phyloP scores from a whole-genome alignment of 2,113 vertebrate genomes.

The Formicarius rufipectus region DNA sequence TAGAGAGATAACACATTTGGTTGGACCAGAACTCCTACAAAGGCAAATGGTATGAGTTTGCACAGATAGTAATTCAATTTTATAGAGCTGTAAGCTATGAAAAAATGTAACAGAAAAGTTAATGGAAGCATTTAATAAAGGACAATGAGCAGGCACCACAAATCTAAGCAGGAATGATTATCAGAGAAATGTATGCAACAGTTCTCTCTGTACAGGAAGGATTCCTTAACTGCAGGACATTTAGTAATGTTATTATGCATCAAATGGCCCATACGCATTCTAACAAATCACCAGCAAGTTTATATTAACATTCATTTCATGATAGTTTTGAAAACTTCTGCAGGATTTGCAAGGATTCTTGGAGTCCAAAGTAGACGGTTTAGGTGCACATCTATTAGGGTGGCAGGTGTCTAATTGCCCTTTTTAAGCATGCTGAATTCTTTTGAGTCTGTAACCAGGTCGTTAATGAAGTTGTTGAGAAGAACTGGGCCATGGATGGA shows the following conservation, averaged over 20 bases:
- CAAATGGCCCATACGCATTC: not conserved
- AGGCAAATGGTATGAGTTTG: not conserved
- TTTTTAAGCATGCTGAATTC: not conserved
- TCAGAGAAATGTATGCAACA: not conserved
- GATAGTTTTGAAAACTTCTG: not conserved
- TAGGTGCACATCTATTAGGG: not conserved
- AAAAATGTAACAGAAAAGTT: slow-evolving; percentile 29
- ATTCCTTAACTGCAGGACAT: not conserved
- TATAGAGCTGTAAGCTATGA: not conserved
- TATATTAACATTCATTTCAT: not conserved
- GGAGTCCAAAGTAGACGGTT: not conserved
- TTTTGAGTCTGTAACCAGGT: too few species aligned
- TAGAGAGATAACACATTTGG: not conserved
- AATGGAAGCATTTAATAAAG: slow-evolving; percentile 39
- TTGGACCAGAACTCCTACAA: not conserved
- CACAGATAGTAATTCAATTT: not conserved
- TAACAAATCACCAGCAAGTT: not conserved
- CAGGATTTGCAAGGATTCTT: not conserved
- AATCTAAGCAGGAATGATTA: not conserved
- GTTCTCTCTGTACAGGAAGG: not conserved
- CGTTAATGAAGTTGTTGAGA: too few species aligned
- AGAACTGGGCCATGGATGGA: too few species aligned
- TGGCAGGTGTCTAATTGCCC: not conserved
- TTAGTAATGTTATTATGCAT: not conserved
- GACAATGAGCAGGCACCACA: not conserved